Percentiles rank a stretch among this genome's conserved stretches.
Evolutionary conservation across 2,888 invertebrate genomes (phyloP).

Genomic region (Sinotaia quadrata): DNA sequence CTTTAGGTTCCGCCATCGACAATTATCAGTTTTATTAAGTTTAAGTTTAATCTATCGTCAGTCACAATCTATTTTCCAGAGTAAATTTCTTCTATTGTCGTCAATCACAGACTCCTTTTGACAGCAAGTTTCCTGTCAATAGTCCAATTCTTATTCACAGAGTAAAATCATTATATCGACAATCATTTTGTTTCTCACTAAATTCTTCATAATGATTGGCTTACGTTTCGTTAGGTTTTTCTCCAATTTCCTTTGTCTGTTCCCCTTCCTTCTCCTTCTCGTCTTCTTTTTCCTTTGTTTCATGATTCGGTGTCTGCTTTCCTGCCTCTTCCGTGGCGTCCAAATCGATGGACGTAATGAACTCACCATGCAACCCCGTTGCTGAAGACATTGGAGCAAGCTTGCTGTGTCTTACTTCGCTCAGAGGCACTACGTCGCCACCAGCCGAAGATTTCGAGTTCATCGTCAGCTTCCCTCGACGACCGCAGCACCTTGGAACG

Average conservation of each 20-base stretch:
- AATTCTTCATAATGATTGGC: no score
- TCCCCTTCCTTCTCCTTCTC: not conserved
- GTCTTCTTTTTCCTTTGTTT: not conserved
- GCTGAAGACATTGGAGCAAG: slow-evolving; percentile 20
- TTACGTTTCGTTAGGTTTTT: not conserved
- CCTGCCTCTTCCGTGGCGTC: not conserved
- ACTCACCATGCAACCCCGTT: slow-evolving; percentile 25
- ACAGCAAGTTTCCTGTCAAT: no score
- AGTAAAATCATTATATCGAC: no score
- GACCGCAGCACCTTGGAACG: slow-evolving; percentile 29
- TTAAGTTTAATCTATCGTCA: no score
- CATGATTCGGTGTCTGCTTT: not conserved
- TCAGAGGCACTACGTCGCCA: not conserved
- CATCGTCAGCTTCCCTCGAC: not conserved
- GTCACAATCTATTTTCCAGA: no score
- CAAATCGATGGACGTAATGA: slow-evolving; percentile 16
- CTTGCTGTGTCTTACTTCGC: slow-evolving; percentile 8
- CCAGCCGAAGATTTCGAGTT: not conserved
- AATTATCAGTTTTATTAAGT: no score
- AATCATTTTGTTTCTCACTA: no score
- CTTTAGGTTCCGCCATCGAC: no score
- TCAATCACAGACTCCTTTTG: no score
- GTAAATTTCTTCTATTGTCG: no score
- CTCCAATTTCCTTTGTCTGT: not conserved
- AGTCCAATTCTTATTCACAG: no score